Percentiles rank a stretch among this genome's conserved stretches.
Conservation (phyloP, 2,888 invertebrate genomes). For the Amphipyra tragopoginis region DNA sequence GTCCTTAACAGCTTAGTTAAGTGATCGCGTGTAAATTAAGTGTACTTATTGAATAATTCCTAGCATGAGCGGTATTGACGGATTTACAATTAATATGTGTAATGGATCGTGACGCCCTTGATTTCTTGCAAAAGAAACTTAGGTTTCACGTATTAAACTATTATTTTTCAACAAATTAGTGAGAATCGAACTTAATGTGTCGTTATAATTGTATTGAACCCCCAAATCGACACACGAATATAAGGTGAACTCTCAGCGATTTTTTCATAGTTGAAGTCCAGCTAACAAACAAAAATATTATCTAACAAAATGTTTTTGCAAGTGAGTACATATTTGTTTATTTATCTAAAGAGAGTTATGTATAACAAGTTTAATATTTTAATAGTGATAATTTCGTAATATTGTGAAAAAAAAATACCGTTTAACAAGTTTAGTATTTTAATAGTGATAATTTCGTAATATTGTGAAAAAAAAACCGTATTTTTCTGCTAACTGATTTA, state of each 20-base stretch:
- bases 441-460: slow-evolving; percentile 2
- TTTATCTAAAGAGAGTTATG: neutral
- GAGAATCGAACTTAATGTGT: slow-evolving; percentile 63
- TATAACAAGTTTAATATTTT: too few relatives aligned
- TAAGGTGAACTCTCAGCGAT: slow-evolving; percentile 59
- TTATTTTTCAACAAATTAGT: slow-evolving; percentile 58
- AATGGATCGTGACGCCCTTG: slow-evolving; percentile 69
- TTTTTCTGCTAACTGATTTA: slow-evolving; percentile 7
- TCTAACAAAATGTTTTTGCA: slow-evolving; percentile 74
- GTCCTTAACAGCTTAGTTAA: slow-evolving; percentile 35
- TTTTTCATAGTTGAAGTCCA: slow-evolving; percentile 70
- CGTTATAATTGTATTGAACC: slow-evolving; percentile 62
- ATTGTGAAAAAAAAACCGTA: neutral
- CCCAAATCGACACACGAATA: slow-evolving; percentile 61
- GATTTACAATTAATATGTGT: slow-evolving; percentile 59
- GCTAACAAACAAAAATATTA: slow-evolving; percentile 66
- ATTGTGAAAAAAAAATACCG: neutral
- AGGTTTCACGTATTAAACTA: slow-evolving; percentile 67
- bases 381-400: slow-evolving; percentile 2
- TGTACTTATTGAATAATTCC: slow-evolving; percentile 36
- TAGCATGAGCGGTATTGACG: slow-evolving; percentile 52
- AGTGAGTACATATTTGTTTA: slow-evolving; percentile 62
- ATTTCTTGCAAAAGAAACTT: slow-evolving; percentile 64
- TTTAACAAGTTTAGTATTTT: too few relatives aligned
- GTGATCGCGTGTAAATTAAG: slow-evolving; percentile 45